Base-by-base conservation (phyloP, 2,113 vertebrate species). In the Apus apus region DNA sequence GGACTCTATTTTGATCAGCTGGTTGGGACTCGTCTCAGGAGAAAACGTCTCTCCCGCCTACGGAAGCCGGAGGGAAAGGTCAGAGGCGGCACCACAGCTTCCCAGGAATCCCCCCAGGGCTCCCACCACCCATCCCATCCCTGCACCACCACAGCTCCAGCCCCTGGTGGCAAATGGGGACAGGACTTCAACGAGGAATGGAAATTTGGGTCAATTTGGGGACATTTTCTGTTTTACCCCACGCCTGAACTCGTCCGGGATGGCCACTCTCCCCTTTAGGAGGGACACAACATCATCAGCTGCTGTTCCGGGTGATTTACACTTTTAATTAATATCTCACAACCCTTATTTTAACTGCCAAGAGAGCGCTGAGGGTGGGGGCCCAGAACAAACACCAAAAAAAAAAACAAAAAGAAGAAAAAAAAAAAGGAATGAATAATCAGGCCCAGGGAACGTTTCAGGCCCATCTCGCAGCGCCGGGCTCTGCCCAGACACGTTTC, bases 1-100 rank as follows among this genome's bases (percentile, higher is more conserved):
- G 98, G 99, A 99, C 99, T 99, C 99, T 99, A 99, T 99, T 98
- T 99, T 99, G 99, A 98, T 99, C 95, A 98, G 97, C 92, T 97
- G 96, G 58, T 29, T 58, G 96, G 97, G 40, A 92, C 96, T 95
- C 54, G 19, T 62, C 87, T 98, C 96, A 91, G 92, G 98, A 98
- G 98, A 98, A 98, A 98, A 93, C 9, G 64, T 96, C 86, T 83
- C 78, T 82, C 83, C 95, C 74, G 62, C 97, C 98, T 98, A 96
- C 4, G 10, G 72, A 26, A 26, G 54, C 11, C 2, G 6, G 5
- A 12, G 88, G 92, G 62, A 32, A 60, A 20, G 48, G 79, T 89
- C 60, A 67, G 57, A 0, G 1, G 29, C 0, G 3, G 22, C 0
- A 0, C 2, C 3, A 19, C 17, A 15, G 27, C 71, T 5, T 2